Evolutionary conservation across 2,888 invertebrate genomes (phyloP).

Genomic region (Protophormia terraenovae): DNA sequence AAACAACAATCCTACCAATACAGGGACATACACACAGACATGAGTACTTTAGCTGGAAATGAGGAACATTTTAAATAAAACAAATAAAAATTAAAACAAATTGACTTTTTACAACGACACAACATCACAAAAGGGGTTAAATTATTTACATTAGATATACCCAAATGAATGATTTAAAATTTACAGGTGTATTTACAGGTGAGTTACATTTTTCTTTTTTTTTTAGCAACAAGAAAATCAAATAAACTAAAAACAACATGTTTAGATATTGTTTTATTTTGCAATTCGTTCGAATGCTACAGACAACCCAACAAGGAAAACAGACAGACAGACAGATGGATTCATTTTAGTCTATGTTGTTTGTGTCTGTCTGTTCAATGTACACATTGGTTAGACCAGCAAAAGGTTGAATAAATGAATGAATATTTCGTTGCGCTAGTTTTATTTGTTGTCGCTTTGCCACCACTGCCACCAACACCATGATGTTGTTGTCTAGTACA

Average conservation of each 20-base stretch:
- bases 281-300: conserved; percentile 23
- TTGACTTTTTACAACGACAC: conserved; percentile 47
- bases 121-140: conserved; percentile 42
- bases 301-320: neutral
- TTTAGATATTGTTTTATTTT: conserved; percentile 34
- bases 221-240: conserved; percentile 19
- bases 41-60: neutral
- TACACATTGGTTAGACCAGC: neutral
- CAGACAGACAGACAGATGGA: conserved; percentile 28
- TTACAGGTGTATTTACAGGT: conserved; percentile 54
- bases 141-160: conserved; percentile 54
- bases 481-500: neutral
- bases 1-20: neutral
- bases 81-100: conserved; percentile 59
- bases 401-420: conserved; percentile 22
- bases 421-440: neutral
- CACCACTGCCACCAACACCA: neutral
- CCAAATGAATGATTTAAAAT: conserved; percentile 50
- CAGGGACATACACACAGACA: neutral
- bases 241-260: conserved; percentile 27
- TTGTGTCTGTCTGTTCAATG: conserved; percentile 9
- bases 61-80: conserved; percentile 1
- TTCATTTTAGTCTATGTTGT: conserved; percentile 8
- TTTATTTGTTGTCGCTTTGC: conserved; percentile 1
- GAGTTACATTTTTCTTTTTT: conserved; percentile 21